phyloP scores from a whole-genome alignment of 92 coral and sea anemone species.

The Siderastrea siderea region DNA sequence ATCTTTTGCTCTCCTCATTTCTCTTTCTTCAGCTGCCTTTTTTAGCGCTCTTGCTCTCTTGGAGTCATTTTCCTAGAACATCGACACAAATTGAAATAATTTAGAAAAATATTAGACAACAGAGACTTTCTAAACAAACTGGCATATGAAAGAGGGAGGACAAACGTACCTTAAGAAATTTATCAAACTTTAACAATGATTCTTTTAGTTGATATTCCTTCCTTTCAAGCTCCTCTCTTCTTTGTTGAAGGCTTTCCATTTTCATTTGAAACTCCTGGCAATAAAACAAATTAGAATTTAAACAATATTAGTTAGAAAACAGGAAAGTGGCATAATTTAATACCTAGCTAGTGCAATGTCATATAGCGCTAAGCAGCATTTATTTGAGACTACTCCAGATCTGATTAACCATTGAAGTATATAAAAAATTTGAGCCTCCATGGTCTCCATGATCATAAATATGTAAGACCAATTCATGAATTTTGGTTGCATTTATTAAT shows the following conservation, averaged over 20 bases:
- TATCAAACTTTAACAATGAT: conserved; percentile 96
- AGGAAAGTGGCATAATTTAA: too few species aligned
- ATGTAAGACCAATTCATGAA: too few species aligned
- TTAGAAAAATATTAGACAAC: not conserved
- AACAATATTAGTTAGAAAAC: too few species aligned
- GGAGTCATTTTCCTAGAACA: conserved; percentile 97
- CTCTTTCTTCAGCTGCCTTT: conserved; percentile 97
- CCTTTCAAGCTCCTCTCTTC: conserved; percentile 96
- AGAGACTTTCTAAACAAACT: not conserved
- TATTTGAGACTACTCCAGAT: too few species aligned
- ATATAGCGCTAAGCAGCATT: too few species aligned
- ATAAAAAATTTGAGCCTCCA: too few species aligned
- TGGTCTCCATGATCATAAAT: too few species aligned
- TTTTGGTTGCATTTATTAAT: too few species aligned
- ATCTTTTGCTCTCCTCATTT: conserved; percentile 97
- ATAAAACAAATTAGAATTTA: not conserved
- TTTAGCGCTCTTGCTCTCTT: conserved; percentile 98
- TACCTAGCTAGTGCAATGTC: too few species aligned
- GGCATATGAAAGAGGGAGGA: not conserved
- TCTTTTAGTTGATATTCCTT: conserved; percentile 98
- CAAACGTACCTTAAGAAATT: conserved; percentile 86
- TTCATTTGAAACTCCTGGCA: conserved; percentile 99
- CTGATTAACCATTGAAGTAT: too few species aligned
- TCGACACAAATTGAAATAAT: not conserved
- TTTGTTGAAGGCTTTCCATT: conserved; percentile 99